Base-by-base conservation (phyloP, 2,113 vertebrate genomes). In the Poeciliopsis retropinna region DNA sequence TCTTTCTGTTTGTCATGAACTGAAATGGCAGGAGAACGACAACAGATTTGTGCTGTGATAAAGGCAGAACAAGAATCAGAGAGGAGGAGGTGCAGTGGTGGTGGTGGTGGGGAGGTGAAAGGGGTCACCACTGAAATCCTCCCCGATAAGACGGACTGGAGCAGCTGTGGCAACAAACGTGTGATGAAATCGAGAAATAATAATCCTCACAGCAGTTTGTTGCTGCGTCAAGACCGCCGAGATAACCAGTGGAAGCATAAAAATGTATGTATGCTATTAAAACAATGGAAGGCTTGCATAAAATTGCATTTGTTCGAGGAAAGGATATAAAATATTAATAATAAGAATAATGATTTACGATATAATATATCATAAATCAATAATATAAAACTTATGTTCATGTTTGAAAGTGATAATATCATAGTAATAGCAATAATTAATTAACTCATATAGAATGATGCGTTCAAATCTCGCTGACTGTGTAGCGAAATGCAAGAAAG, bases 161-260 rank as follows among this genome's bases (percentile, higher is more conserved):
- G 90, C 93, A 94, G 94, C 94, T 94, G 93, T 90, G 89, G 84
- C 79, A 75, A 85, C 84, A 87, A 81, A 86, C 88, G 85, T 82
- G 89, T 82, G 89, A 85, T 75, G 12, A 70, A 81, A 78, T 41
- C 60, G 27, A 78, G 64, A 83, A 83, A 88, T 84, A 87, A 89
- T 78, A 78, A 85, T 81, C 76, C 65, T 30, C 79, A 81, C 73
- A 79, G 83, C 75, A 61, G 75, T 78, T 75, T 73, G 47, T 25
- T 6, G 62, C 30, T 44, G 51, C 3, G 51, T 80, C 44, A 89
- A 82, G 14, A 0, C 6, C 5, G 0, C 41, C 1, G 54, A 69
- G 3, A 39, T 44, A 39, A 71, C 9, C 4, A 64, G 15, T 60
- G 15, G 10, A 9, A 70, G 0, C 1, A 61, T 11, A 60, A 63